Evolutionary conservation across 2,113 vertebrate genomes (phyloP).

Genomic region (Lipophrys pholis): DNA sequence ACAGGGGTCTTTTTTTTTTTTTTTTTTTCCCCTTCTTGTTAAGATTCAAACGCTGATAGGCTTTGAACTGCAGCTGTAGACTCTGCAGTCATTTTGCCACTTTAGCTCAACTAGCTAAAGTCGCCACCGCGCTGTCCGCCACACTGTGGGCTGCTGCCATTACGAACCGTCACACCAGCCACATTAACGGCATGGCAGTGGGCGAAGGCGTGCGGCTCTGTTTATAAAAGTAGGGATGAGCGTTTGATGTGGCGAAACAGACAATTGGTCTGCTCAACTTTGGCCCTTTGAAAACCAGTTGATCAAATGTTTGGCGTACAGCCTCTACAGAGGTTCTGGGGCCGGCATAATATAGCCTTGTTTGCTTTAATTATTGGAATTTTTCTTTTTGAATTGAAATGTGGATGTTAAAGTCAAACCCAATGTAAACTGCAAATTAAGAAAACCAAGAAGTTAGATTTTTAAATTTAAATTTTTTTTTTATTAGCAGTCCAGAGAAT

Average conservation of each 20-base stretch:
- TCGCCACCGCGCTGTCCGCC: constrained; percentile 39
- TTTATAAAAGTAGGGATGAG: constrained; percentile 40
- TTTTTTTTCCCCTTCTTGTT: constrained; percentile 78
- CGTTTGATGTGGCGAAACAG: constrained; percentile 53
- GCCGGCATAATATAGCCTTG: constrained; percentile 51
- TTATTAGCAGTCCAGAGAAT: too few species aligned
- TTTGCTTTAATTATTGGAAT: too few species aligned
- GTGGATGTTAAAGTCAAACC: too few species aligned
- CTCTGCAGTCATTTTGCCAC: constrained; percentile 68
- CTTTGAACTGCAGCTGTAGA: constrained; percentile 79
- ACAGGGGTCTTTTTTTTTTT: constrained; percentile 75
- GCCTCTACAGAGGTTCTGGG: constrained; percentile 71
- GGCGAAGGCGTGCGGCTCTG: constrained; percentile 14
- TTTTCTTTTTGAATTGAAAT: too few species aligned
- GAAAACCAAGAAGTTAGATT: too few species aligned
- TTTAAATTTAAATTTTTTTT: too few species aligned
- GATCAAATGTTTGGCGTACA: constrained; percentile 52
- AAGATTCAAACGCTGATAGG: constrained; percentile 76
- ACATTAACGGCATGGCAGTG: constrained; percentile 41
- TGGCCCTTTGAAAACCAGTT: constrained; percentile 21
- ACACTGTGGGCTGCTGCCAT: constrained; percentile 28
- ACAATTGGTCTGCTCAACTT: constrained; percentile 47
- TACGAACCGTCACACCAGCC: constrained; percentile 45
- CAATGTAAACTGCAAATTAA: too few species aligned
- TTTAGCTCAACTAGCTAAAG: constrained; percentile 66